phyloP scores from a whole-genome alignment of 2,888 invertebrate species.

The Drosophila lacicola region DNA sequence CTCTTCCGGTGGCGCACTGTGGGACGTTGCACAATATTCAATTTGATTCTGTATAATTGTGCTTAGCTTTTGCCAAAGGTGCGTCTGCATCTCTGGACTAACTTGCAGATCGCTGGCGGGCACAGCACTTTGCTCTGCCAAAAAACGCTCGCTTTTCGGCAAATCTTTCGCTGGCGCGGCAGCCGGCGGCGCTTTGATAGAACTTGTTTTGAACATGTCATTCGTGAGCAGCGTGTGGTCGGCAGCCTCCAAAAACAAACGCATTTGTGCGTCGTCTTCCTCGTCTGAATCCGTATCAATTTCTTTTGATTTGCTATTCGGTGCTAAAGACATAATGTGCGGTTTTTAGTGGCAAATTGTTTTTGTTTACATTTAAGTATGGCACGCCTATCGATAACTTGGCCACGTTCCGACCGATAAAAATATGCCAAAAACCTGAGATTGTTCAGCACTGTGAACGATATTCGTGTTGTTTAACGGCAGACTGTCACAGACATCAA shows the following conservation, averaged over 20 bases:
- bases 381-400: conserved; percentile 6
- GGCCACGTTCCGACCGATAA: neutral
- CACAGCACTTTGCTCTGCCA: conserved; percentile 44
- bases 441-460: conserved; percentile 2
- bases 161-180: neutral
- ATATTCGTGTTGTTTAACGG: neutral
- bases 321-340: conserved; percentile 4
- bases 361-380: conserved; percentile 6
- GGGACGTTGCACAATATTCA: conserved; percentile 54
- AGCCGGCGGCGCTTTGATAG: neutral
- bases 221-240: conserved; percentile 74
- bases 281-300: conserved; percentile 50
- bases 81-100: conserved; percentile 67
- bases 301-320: neutral
- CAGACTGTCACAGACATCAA: no score
- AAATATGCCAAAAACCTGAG: neutral
- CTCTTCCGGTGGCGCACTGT: conserved; percentile 1
- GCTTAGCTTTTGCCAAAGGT: conserved; percentile 71
- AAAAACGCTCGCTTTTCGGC: conserved; percentile 66
- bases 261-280: conserved; percentile 62
- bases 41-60: conserved; percentile 63
- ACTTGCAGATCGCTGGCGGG: conserved; percentile 65
- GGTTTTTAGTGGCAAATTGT: neutral
- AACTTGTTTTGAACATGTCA: conserved; percentile 55
- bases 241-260: conserved; percentile 72